These are phyloP conservation scores for Meloidogyne chitwoodi DNA, from an alignment of 1,140 invertebrate species.

Conservation along the genomic window DNA sequence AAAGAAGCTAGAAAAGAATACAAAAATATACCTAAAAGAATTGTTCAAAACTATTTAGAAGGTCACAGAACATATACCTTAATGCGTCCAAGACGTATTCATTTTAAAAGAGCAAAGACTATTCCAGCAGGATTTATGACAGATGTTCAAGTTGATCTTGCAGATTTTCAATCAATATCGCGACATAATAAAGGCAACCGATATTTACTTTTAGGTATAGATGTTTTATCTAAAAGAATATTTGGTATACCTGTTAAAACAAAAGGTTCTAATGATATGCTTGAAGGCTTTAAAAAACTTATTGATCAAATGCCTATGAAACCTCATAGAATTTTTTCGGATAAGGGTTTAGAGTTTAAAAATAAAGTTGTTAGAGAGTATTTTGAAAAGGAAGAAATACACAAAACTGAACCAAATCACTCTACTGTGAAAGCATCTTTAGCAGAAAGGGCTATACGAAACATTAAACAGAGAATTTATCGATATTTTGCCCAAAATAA, in stretches of 20 bases:
- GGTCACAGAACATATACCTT: slow-evolving; percentile 23
- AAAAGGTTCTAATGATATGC: slow-evolving; percentile 22
- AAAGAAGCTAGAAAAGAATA: slow-evolving; percentile 12
- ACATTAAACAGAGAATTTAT: slow-evolving; percentile 23
- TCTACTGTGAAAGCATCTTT: slow-evolving; percentile 37
- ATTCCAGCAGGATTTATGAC: too few relatives aligned
- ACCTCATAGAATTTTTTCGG: too few relatives aligned
- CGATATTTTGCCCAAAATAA: slow-evolving; percentile 31
- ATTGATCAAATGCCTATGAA: slow-evolving; percentile 14
- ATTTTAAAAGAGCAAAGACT: slow-evolving; percentile 15
- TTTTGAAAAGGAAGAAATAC: too few relatives aligned
- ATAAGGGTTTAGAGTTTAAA: too few relatives aligned
- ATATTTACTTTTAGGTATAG: slow-evolving; percentile 24
- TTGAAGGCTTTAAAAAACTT: slow-evolving; percentile 18
- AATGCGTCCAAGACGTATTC: not conserved
- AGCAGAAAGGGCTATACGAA: slow-evolving; percentile 33
- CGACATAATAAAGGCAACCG: slow-evolving; percentile 18
- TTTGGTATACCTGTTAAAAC: slow-evolving; percentile 28
- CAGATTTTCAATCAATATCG: slow-evolving; percentile 17
- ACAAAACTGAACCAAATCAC: too few relatives aligned
- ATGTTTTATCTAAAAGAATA: slow-evolving; percentile 22
- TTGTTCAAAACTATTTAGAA: too few relatives aligned
- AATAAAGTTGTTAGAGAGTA: too few relatives aligned
- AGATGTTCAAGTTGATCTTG: slow-evolving; percentile 33
- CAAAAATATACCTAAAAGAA: too few relatives aligned